Evolutionary conservation across 2,113 vertebrate genomes (phyloP), one percentile per base, ranked within the genome.

Genomic region (Crocuta crocuta): DNA sequence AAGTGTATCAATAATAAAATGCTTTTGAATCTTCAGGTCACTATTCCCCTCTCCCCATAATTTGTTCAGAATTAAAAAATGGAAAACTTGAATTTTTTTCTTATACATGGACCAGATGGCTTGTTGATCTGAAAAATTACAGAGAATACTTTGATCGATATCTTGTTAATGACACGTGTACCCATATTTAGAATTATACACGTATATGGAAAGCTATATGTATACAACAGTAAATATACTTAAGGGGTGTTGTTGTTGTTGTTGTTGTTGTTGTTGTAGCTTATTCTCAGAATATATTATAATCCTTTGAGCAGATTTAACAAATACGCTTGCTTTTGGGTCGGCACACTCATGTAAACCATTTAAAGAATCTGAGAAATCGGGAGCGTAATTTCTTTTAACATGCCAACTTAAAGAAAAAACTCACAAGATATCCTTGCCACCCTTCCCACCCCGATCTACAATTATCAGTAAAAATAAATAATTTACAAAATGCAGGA

Each of bases 381-480:
- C 89, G 84, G 39, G 7, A 95, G 6, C 80, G 83, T 97, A 83
- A 92, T 94, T 35, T 94, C 58, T 89, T 82, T 97, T 85, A 84
- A 83, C 61, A 50, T 92, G 81, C 31, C 9, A 79, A 68, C 31
- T 92, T 97, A 87, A 86, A 63, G 39, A 55, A 93, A 90, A 79
- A 92, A 91, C 19, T 86, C 91, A 26, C 68, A 63, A 89, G 43
- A 39, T 95, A 48, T 8, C 58, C 61, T 53, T 80, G 13, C 43
- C 90, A 1, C 33, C 7, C 58, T 87, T 78, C 63, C 63, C 15
- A 82, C 65, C 66, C 73, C 94, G 87, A 76, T 93, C 73, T 94
- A 92, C 97, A 93, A 97, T 91, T 96, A 97, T 96, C 89, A 91
- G 80, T 48, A 89, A 87, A 88, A 90, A 26, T 91, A 81, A 97